Percentiles rank a stretch among this genome's conserved stretches.
phyloP scores from a whole-genome alignment of 2,113 vertebrate species.

The Falco punctatus region DNA sequence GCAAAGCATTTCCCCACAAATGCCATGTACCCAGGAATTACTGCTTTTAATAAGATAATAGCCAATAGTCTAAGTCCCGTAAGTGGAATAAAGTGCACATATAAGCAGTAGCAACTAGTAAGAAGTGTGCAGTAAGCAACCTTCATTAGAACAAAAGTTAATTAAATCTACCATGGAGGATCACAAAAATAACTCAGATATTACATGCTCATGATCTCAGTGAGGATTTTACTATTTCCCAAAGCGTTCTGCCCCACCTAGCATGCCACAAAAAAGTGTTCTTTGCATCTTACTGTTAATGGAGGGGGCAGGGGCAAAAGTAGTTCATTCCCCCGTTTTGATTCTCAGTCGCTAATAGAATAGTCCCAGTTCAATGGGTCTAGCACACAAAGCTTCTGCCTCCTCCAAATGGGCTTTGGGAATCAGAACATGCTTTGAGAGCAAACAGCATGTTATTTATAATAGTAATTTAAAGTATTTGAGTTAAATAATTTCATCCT shows the following conservation, averaged over 20 bases:
- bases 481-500: not conserved
- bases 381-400: not conserved
- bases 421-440: not conserved
- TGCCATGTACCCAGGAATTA: conserved; percentile 34
- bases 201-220: not conserved
- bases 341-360: not conserved
- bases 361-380: not conserved
- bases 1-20: not conserved
- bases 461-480: not conserved
- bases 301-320: not conserved
- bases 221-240: not conserved
- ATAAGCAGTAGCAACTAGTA: conserved; percentile 15
- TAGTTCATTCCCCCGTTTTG: not conserved
- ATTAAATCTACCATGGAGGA: conserved; percentile 14
- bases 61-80: not conserved
- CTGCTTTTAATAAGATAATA: conserved; percentile 54
- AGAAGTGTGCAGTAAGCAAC: conserved; percentile 34
- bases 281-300: not conserved
- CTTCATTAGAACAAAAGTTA: conserved; percentile 43
- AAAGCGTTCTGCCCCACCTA: not conserved
- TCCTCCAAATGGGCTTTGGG: not conserved
- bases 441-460: fast-evolving
- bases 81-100: conserved; percentile 32
- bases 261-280: not conserved
- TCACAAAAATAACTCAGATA: conserved; percentile 11